Evolutionary conservation across 2,113 vertebrate species (phyloP).

Genomic region (Nicator chloris): DNA sequence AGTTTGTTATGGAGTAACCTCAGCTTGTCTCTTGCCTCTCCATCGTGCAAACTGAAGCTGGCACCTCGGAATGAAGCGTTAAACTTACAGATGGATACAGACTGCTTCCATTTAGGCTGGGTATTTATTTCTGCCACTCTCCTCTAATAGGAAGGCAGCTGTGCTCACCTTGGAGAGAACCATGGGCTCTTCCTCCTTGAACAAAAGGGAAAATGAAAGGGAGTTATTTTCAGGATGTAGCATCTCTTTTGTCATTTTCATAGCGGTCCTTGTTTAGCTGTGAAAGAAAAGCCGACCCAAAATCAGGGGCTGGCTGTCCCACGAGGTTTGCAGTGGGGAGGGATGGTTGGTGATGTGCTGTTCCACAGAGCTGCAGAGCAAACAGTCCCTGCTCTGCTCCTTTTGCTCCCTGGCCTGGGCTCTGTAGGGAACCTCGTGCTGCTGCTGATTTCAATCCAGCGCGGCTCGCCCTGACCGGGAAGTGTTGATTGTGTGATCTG

Average conservation of each 20-base stretch:
- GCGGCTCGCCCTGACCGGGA: not conserved
- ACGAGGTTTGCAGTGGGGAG: not conserved
- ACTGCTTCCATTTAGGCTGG: not conserved
- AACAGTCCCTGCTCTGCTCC: not conserved
- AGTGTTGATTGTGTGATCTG: not conserved
- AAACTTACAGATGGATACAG: not conserved
- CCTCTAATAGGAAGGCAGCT: not conserved
- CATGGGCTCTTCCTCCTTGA: not conserved
- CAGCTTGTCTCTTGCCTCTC: not conserved
- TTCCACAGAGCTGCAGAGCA: not conserved
- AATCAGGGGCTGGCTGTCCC: not conserved
- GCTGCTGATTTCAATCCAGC: not conserved
- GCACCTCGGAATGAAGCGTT: not conserved
- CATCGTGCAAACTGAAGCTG: not conserved
- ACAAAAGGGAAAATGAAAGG: not conserved
- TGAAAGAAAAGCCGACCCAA: not conserved
- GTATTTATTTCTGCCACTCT: not conserved
- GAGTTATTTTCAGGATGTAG: not conserved
- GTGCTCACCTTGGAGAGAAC: conserved; percentile 40
- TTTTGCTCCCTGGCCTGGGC: not conserved
- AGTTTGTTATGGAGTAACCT: not conserved
- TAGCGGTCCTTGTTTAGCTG: not conserved
- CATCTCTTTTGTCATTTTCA: not conserved
- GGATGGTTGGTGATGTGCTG: not conserved
- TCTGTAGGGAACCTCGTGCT: not conserved